Conservation (phyloP, 2,797 vertebrate species). For the Onychomys leucogaster region DNA sequence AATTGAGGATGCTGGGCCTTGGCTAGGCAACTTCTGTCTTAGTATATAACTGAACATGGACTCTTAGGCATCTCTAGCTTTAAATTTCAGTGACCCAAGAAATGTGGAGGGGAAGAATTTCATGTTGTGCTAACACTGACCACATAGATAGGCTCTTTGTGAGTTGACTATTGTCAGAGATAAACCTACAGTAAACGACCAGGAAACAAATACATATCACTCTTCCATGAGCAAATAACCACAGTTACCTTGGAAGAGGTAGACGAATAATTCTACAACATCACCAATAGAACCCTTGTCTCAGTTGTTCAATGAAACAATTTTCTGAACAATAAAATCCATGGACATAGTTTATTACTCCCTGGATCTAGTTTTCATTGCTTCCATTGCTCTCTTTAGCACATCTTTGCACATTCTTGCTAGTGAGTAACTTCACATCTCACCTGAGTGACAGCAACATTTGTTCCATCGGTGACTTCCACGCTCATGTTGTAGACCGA, state of each 20-base stretch:
- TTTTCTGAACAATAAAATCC: background rate
- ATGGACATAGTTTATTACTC: background rate
- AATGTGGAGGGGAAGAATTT: background rate
- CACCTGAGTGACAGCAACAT: constrained; percentile 94
- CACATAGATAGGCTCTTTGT: background rate
- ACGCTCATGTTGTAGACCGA: constrained; percentile 95
- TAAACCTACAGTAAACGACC: background rate
- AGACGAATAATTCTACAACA: background rate
- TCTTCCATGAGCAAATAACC: background rate
- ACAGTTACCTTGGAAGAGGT: background rate
- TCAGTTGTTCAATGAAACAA: background rate
- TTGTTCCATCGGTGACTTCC: constrained; percentile 95
- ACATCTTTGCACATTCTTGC: background rate
- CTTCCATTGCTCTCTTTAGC: background rate
- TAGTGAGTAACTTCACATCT: constrained; percentile 73
- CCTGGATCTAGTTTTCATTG: background rate
- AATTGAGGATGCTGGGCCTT: background rate
- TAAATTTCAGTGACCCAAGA: background rate
- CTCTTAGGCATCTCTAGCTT: background rate
- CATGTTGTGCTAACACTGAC: background rate
- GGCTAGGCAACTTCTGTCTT: background rate
- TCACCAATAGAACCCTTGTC: background rate
- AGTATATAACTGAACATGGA: background rate
- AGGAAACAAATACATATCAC: background rate
- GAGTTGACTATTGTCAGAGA: constrained; percentile 20